These are phyloP conservation scores for Noctua pronuba DNA, from an alignment of 2,888 invertebrate species.

Conservation along the genomic window DNA sequence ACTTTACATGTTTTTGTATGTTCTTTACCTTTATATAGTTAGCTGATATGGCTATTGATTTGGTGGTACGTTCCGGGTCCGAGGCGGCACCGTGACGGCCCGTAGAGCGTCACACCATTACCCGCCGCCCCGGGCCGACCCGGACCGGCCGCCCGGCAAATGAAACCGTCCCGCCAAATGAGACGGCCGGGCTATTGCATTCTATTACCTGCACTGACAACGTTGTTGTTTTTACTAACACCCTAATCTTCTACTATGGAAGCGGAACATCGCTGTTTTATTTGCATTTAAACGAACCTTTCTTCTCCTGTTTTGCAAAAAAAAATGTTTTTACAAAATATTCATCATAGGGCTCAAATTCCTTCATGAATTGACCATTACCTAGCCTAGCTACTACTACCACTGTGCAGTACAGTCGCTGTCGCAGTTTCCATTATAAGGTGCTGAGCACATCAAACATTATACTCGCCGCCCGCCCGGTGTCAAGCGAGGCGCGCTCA, in stretches of 20 bases:
- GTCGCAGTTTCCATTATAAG: constrained; percentile 10
- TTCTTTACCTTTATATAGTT: not conserved
- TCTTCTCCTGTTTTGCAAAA: not conserved
- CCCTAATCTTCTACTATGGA: constrained; percentile 1
- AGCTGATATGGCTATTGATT: not conserved
- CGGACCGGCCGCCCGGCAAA: constrained; percentile 13
- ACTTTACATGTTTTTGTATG: not conserved
- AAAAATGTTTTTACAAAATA: not conserved
- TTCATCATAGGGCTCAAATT: not conserved
- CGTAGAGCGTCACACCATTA: constrained; percentile 22
- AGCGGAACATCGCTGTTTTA: constrained; percentile 6
- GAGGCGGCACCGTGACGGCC: constrained; percentile 29
- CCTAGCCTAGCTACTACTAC: not conserved
- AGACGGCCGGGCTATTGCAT: constrained; percentile 36
- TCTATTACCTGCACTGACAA: constrained; percentile 54
- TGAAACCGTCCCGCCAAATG: constrained; percentile 39
- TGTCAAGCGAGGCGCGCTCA: constrained; percentile 11
- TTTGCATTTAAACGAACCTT: constrained; percentile 18
- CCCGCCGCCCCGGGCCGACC: constrained; percentile 15
- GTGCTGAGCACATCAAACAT: not conserved
- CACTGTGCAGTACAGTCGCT: not conserved
- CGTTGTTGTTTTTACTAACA: constrained; percentile 37
- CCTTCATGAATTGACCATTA: not conserved
- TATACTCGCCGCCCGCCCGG: not conserved
- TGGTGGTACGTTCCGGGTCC: not conserved